Evolutionary conservation across 1,140 invertebrate genomes (phyloP).

Genomic region (Plutomurus gul): DNA sequence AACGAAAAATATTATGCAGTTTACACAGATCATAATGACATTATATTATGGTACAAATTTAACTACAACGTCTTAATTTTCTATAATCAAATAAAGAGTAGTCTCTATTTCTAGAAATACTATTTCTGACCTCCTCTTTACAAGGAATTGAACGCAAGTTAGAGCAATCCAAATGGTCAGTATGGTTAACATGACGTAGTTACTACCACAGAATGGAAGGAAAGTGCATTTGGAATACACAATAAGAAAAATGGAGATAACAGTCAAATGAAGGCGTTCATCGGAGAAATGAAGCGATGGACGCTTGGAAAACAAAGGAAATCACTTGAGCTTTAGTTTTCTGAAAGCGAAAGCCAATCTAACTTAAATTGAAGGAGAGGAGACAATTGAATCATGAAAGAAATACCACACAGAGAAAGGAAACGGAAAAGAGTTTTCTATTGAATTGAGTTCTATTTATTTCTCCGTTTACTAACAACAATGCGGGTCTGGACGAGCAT

Average conservation of each 20-base stretch:
- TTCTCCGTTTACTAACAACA: not conserved
- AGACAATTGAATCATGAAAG: slow-evolving; percentile 5
- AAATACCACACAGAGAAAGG: not conserved
- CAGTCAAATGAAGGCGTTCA: not conserved
- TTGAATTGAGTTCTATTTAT: not conserved
- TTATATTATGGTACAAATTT: too few relatives aligned
- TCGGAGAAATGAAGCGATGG: not conserved
- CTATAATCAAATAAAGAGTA: too few relatives aligned
- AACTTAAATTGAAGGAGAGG: not conserved
- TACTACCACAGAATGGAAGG: not conserved
- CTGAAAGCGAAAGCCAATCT: not conserved
- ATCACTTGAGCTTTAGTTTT: not conserved
- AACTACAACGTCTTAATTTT: too few relatives aligned
- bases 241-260: not conserved
- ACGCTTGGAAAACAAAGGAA: not conserved
- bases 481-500: not conserved
- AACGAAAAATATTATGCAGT: too few relatives aligned
- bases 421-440: not conserved
- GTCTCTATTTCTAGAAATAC: too few relatives aligned
- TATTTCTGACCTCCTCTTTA: too few relatives aligned
- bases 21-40: too few relatives aligned
- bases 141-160: too few relatives aligned
- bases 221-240: not conserved
- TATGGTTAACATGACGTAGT: too few relatives aligned
- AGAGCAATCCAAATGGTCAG: too few relatives aligned